phyloP scores from a whole-genome alignment of 2,113 vertebrate genomes.

The Arvicanthis niloticus region DNA sequence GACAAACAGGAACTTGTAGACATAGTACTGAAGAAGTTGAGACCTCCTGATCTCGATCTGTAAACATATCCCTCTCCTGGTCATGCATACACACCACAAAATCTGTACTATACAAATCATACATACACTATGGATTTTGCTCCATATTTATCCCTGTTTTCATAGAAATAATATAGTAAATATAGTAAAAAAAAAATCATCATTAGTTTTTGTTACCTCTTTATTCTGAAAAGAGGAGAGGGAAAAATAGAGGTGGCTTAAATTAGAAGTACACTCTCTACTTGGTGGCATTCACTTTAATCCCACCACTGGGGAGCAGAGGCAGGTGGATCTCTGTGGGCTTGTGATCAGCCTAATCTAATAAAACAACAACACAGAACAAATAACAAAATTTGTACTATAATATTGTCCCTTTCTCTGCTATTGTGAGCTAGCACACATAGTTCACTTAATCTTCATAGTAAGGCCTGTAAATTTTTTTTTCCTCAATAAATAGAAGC shows the following conservation, averaged over 20 bases:
- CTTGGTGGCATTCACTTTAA: neutral
- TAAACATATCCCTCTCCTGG: neutral
- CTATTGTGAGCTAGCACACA: neutral
- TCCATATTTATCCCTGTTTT: neutral
- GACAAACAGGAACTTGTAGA: neutral
- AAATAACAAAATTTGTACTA: neutral
- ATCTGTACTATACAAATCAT: neutral
- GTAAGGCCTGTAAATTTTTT: neutral
- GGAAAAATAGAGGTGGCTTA: neutral
- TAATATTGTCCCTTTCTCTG: neutral
- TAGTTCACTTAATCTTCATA: neutral
- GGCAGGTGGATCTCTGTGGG: neutral
- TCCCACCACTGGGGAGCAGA: neutral
- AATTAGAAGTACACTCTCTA: neutral
- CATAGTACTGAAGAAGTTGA: neutral
- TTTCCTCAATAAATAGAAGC: neutral
- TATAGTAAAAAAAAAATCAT: neutral
- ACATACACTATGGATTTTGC: neutral
- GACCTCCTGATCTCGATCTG: neutral
- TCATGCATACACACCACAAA: neutral
- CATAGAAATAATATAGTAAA: too few species aligned
- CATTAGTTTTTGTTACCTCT: neutral
- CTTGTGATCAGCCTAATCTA: neutral
- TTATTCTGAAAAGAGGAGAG: neutral
- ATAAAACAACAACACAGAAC: neutral